Evolutionary conservation across 2,113 vertebrate genomes (phyloP), one percentile per base, ranked within the genome.

Genomic region (Thamnophis sirtalis): DNA sequence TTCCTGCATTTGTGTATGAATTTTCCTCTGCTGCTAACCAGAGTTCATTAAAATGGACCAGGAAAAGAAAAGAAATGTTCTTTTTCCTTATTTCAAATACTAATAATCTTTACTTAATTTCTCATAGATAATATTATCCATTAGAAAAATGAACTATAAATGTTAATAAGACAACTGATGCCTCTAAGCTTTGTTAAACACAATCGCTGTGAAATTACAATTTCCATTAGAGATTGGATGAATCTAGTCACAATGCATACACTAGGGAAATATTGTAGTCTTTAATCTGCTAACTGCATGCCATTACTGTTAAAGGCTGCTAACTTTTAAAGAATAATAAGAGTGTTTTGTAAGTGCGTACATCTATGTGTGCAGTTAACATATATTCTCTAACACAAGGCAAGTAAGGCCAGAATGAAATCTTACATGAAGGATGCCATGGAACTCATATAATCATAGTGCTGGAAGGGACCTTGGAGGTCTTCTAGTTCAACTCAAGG

Each of bases 101-200:
- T 51, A 96, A 96, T 97, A 94, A 96, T 94, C 92, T 93, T 96
- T 96, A 88, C 90, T 92, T 96, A 94, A 97, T 96, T 97, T 97
- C 95, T 95, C 85, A 73, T 80, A 95, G 95, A 98, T 95, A 96
- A 94, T 94, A 95, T 96, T 95, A 96, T 95, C 94, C 63, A 22
- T 90, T 89, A 88, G 73, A 94, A 96, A 96, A 96, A 94, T 56
- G 95, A 96, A 94, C 96, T 96, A 93, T 93, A 96, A 97, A 97
- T 97, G 96, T 96, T 97, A 97, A 97, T 97, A 96, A 96, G 96
- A 95, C 91, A 94, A 93, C 53, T 53, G 92, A 96, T 95, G 94
- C 95, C 95, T 95, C 90, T 95, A 96, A 96, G 94, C 94, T 95
- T 96, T 94, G 95, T 96, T 96, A 93, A 93, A 90, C 94, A 97